Evolutionary conservation across 2,797 vertebrate species (phyloP), one percentile per base, ranked within the genome.

Genomic region (Dromococcyx pavoninus): DNA sequence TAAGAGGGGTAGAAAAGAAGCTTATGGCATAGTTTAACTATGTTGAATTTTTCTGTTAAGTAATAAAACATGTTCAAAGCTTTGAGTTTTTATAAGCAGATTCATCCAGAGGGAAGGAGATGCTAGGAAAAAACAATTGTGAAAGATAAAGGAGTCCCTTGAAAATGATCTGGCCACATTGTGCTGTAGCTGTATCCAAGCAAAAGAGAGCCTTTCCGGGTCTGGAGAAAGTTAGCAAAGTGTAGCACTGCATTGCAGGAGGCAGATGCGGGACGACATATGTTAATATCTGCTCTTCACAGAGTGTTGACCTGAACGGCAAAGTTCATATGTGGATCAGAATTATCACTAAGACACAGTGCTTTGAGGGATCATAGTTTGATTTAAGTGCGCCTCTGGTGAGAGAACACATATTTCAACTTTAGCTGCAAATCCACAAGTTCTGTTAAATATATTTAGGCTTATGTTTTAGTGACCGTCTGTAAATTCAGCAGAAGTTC

Each of bases 11-110:
- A 87, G 75, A 65, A 72, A 84, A 80, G 67, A 65, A 91, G 77
- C 91, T 97, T 94, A 94, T 19, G 1, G 78, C 93, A 95, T 92
- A 79, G 88, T 77, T 94, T 62, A 96, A 51, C 86, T 76, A 93
- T 94, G 95, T 85, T 89, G 93, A 95, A 85, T 92, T 92, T 93
- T 93, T 69, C 84, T 37, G 88, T 83, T 97, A 97, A 97, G 96
- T 76, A 92, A 86, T 96, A 78, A 92, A 97, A 93, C 91, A 96
- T 97, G 96, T 96, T 91, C 46, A 60, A 39, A 91, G 25, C 87
- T 94, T 93, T 94, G 93, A 79, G 82, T 89, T 86, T 28, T 65
- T 73, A 61, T 91, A 94, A 94, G 91, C 93, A 94, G 91, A 95
- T 84, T 95, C 96, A 86, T 92, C 51, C 88, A 94, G 70, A 93